Base-by-base conservation (phyloP, 2,888 invertebrate species). In the Drosophila merina region DNA sequence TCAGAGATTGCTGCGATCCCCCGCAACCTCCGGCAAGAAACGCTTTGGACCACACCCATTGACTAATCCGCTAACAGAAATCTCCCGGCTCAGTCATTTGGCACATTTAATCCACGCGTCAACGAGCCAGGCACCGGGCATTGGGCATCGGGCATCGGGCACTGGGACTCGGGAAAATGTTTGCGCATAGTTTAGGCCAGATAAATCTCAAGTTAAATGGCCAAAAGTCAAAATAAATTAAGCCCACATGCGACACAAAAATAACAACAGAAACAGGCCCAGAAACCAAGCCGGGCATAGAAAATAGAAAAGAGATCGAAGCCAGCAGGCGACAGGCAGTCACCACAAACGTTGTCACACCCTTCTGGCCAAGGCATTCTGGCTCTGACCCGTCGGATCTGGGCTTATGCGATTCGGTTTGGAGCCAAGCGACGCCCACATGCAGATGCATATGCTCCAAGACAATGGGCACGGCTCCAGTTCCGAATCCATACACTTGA, bases 141-240 rank as follows among this genome's bases (percentile, higher is more conserved):
- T 28, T 4, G 28, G 28, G 28, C 28, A 28, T 6, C 2, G 28
- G 28, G 28, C 28, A 28, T 28, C 5, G 28, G 28, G 28, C 28
- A 28, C 6, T 6, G 28, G 28, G 28, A 28, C 28, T 6, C 5
- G 28, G 72, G 74, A 74, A 76, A 75, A 55, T 79, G 52, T 71
- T 62, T 69, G 84, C 54, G 85, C 87, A 82, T 84, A 78, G 83
- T 79, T 87, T 87, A 87, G 86, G 75, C 83, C 86, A 84, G 84
- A 84, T 84, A 84, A 88, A 88, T 88, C 88, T 82, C 71, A 77
- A 83, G 83, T 83, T 89, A 88, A 88, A 88, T 88, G 86, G 88
- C 86, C 88, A 85, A 89, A 81, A 86, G 88, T 89, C 88, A 79
- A 88, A 88, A 89, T 89, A 88, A 89, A 88, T 88, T 86, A 88